Evolutionary conservation across 2,113 vertebrate genomes (phyloP).

Genomic region (Trinectes maculatus): DNA sequence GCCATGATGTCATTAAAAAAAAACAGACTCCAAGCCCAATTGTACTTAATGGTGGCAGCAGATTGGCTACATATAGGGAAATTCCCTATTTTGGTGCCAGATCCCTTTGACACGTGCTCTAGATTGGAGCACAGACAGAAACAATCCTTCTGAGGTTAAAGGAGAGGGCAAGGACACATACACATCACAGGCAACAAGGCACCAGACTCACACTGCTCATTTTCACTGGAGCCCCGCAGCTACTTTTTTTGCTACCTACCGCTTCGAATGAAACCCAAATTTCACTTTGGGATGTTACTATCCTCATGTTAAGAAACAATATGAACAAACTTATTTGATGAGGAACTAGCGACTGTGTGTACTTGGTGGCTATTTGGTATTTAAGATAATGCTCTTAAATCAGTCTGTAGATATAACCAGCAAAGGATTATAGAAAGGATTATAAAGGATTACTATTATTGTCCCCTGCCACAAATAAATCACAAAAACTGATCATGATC

Average conservation of each 20-base stretch:
- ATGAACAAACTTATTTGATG: background rate
- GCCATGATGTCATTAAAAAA: too few relatives aligned
- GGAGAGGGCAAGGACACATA: constrained; percentile 50
- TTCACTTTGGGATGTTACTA: background rate
- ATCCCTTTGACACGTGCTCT: too few relatives aligned
- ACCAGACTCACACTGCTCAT: constrained; percentile 10
- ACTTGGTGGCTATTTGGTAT: constrained; percentile 5
- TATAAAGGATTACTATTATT: constrained; percentile 71
- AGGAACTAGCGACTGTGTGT: background rate
- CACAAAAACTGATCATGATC: constrained; percentile 34
- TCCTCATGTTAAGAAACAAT: background rate
- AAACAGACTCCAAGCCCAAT: too few relatives aligned
- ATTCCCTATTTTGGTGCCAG: too few relatives aligned
- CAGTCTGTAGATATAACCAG: constrained; percentile 53
- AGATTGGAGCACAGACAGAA: constrained; percentile 1
- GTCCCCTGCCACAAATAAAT: constrained; percentile 39
- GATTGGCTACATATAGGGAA: too few relatives aligned
- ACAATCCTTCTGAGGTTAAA: constrained; percentile 40
- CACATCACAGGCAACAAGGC: constrained; percentile 37
- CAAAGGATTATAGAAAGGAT: constrained; percentile 72
- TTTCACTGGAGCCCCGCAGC: constrained; percentile 1
- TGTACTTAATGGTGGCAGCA: too few relatives aligned
- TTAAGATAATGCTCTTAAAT: constrained; percentile 53
- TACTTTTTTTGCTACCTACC: too few relatives aligned
- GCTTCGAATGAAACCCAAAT: background rate